Conservation (phyloP, 2,888 invertebrate species). For the Myopa testacea region DNA sequence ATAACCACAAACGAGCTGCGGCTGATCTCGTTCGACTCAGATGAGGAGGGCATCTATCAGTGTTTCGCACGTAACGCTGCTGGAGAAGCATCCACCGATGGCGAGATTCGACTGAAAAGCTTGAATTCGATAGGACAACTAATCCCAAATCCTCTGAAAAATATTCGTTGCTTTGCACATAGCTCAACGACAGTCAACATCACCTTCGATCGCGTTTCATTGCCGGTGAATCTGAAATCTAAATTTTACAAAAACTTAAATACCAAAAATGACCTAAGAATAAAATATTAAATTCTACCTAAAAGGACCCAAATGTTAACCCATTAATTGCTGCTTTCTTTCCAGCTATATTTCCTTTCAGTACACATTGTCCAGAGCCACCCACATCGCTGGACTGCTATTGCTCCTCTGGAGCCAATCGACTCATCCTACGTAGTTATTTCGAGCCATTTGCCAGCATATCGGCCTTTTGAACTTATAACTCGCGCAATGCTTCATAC, state of each 20-base stretch:
- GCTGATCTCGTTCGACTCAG: conserved; percentile 65
- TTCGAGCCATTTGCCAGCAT: conserved; percentile 60
- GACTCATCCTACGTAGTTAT: conserved; percentile 64
- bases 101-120: conserved; percentile 58
- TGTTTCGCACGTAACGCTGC: conserved; percentile 67
- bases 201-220: conserved; percentile 61
- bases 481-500: conserved; percentile 63
- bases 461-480: conserved; percentile 63
- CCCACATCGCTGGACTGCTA: conserved; percentile 64
- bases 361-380: conserved; percentile 64
- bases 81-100: conserved; percentile 63
- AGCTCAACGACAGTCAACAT: conserved; percentile 66
- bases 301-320: background rate
- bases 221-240: conserved; percentile 53
- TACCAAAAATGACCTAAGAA: background rate
- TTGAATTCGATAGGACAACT: conserved; percentile 52
- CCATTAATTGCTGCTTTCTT: background rate
- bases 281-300: background rate
- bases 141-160: conserved; percentile 59
- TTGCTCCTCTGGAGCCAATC: conserved; percentile 59
- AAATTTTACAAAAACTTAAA: background rate
- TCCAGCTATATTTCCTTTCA: conserved; percentile 58
- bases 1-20: conserved; percentile 62
- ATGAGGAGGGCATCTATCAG: conserved; percentile 67
- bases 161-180: conserved; percentile 66